Percentiles rank a stretch among this genome's conserved stretches.
phyloP scores from a whole-genome alignment of 2,797 vertebrate genomes.

The Glossophaga mutica region DNA sequence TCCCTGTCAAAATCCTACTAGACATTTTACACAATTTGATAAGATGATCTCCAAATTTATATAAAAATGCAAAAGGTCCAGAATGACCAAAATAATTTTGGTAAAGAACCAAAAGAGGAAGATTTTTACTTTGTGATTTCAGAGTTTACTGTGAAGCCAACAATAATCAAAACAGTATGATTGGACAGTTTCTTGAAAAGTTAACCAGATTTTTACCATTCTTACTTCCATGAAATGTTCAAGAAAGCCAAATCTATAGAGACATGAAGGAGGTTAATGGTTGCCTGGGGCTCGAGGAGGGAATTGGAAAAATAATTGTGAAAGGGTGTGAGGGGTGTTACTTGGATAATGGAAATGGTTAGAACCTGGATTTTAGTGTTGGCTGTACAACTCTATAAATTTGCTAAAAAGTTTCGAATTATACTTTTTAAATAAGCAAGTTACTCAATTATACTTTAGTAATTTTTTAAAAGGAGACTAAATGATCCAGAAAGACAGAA shows the following conservation, averaged over 20 bases:
- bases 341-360: background rate
- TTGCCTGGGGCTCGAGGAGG: background rate
- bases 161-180: background rate
- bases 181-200: background rate
- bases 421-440: background rate
- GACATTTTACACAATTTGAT: background rate
- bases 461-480: background rate
- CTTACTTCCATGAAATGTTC: background rate
- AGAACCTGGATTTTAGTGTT: background rate
- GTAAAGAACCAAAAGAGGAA: background rate
- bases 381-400: background rate
- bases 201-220: background rate
- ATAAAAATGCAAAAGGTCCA: background rate
- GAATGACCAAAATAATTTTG: background rate
- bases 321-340: background rate
- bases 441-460: background rate
- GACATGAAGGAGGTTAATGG: background rate
- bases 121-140: background rate
- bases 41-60: background rate
- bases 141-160: background rate
- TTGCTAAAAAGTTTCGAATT: background rate
- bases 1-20: background rate
- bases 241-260: background rate
- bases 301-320: background rate
- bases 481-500: background rate